Base-by-base conservation (phyloP, 2,888 invertebrate genomes). In the Orthonychiurus folsomi region DNA sequence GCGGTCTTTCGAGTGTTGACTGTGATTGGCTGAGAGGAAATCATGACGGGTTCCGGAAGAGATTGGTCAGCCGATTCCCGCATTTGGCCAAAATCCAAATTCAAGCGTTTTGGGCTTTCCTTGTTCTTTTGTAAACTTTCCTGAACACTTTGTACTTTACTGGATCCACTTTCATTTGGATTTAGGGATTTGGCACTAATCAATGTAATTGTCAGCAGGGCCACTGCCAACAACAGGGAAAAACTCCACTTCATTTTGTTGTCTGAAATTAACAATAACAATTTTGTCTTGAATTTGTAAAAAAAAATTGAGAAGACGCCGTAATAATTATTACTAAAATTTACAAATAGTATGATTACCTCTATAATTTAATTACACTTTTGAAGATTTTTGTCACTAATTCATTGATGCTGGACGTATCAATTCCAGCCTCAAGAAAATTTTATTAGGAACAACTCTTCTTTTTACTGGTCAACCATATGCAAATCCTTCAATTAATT, bases 1-100 rank as follows among this genome's bases (percentile, higher is more conserved):
- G 66, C 69, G 2, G 20, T 37, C 1, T 37, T 2, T 5, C 12
- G 18, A 18, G 58, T 56, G 25, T 64, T 63, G 9, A 70, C 67
- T 56, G 60, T 60, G 20, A 70, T 70, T 9, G 71, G 59, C 61
- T 70, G 68, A 26, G 70, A 69, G 18, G 70, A 65, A 15, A 70
- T 65, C 3, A 63, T 60, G n/a, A 71, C 64, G 1, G 71, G 62
- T 37, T 67, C 66, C 12, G 70, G 70, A n/a, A 69, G 54, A 21
- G 37, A 5, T 52, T 20, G 5, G n/a, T 23, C 24, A 52, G 37
- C 37, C 15, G 5, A 15, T 15, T 37, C 37, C 15, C 37, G 5
- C 15, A 37, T 9, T 37, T 52, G 52, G 9, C 52, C 52, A 52
- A 12, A 52, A 23, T 52, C 52, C 5, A 52, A 20, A 21, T 52